Conservation (phyloP, 2,113 vertebrate genomes). For the Sceloporus undulatus region DNA sequence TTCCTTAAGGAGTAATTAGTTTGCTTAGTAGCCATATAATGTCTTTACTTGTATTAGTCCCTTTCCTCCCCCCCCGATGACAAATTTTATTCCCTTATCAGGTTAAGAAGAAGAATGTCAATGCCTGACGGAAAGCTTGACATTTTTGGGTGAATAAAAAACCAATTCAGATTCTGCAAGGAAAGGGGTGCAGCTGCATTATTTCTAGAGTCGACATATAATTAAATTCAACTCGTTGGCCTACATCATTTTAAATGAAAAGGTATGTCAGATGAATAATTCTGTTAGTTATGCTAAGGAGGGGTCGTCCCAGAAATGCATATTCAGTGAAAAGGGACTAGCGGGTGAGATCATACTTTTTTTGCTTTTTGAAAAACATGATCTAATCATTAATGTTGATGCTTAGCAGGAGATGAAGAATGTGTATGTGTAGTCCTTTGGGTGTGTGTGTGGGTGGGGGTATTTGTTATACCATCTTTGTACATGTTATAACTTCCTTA, state of each 20-base stretch:
- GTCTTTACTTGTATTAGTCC: background rate
- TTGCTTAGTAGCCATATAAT: background rate
- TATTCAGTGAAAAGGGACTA: background rate
- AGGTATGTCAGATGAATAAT: background rate
- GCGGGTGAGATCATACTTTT: constrained; percentile 30
- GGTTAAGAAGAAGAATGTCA: fast-evolving
- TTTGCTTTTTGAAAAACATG: constrained; percentile 23
- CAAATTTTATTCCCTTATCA: background rate
- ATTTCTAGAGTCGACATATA: constrained; percentile 30
- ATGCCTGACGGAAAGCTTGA: background rate
- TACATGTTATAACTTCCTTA: constrained; percentile 25
- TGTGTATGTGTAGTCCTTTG: background rate
- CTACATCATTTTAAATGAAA: background rate
- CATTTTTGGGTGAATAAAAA: background rate
- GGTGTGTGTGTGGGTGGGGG: background rate
- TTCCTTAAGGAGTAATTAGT: background rate
- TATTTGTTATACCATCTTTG: constrained; percentile 40
- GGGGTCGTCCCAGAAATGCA: constrained; percentile 6
- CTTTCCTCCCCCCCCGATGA: background rate
- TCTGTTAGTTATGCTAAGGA: constrained; percentile 18
- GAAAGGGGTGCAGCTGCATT: constrained; percentile 3
- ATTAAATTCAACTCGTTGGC: constrained; percentile 30
- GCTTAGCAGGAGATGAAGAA: constrained; percentile 27
- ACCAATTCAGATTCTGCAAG: background rate
- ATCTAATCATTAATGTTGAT: background rate